Evolutionary conservation across 1,140 invertebrate species (phyloP).

Genomic region (Eufriesea mexicana): DNA sequence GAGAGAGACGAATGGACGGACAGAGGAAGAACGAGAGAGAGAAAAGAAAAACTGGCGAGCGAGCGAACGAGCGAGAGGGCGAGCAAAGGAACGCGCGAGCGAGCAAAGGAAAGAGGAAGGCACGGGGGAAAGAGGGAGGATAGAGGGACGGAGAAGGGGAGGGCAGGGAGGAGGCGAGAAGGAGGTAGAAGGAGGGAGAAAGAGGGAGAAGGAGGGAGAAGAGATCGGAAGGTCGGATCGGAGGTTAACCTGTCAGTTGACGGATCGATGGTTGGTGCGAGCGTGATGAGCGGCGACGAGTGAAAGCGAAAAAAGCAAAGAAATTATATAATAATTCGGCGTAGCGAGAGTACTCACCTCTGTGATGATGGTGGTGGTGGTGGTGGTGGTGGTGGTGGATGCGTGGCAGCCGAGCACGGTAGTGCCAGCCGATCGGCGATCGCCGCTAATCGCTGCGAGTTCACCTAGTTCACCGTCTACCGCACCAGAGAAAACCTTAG

Average conservation of each 20-base stretch:
- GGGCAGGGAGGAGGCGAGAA: background rate
- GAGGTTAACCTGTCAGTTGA: slow-evolving; percentile 74
- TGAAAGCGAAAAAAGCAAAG: slow-evolving; percentile 3
- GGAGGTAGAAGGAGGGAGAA: background rate
- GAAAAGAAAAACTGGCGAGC: no score
- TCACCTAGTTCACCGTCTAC: slow-evolving; percentile 51
- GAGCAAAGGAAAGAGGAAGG: background rate
- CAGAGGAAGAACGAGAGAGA: no score
- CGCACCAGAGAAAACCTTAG: slow-evolving; percentile 53
- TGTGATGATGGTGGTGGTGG: background rate
- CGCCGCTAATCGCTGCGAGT: slow-evolving; percentile 17
- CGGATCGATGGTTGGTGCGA: slow-evolving; percentile 66
- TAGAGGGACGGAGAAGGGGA: background rate
- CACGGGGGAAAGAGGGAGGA: background rate
- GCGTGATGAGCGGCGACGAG: background rate
- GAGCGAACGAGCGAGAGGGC: background rate
- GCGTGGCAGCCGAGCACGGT: slow-evolving; percentile 28
- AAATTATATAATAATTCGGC: slow-evolving; percentile 67
- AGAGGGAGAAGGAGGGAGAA: background rate
- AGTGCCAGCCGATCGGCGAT: slow-evolving; percentile 1
- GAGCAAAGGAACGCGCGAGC: background rate
- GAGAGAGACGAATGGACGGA: background rate
- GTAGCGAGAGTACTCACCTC: slow-evolving; percentile 59
- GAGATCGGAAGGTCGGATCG: slow-evolving; percentile 50
- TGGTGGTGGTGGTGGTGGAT: slow-evolving; percentile 6